Percentiles rank a stretch among this genome's conserved stretches.
Evolutionary conservation across 2,888 invertebrate species (phyloP).

Genomic region (Monoplex corrugatus): DNA sequence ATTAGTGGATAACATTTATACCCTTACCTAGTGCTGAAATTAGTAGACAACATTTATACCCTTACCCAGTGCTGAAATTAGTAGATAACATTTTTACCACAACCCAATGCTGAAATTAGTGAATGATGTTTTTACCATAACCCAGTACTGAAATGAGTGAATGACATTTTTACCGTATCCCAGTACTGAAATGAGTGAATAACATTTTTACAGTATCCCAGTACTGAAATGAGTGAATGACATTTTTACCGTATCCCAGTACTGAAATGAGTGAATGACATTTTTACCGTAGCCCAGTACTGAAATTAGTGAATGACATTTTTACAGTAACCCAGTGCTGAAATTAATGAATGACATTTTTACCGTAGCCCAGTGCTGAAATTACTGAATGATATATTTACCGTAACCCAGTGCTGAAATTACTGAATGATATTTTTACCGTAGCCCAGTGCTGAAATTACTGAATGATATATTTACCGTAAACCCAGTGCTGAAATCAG

Average conservation of each 20-base stretch:
- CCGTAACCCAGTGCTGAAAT: too few species aligned
- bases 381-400: too few species aligned
- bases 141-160: background rate
- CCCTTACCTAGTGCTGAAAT: background rate
- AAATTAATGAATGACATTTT: background rate
- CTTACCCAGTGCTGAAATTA: too few species aligned
- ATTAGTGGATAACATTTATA: background rate
- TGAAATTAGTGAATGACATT: too few species aligned
- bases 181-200: too few species aligned
- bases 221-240: background rate
- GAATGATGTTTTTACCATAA: background rate
- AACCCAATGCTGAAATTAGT: background rate
- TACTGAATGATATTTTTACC: too few species aligned
- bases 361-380: too few species aligned
- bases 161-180: background rate
- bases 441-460: too few species aligned
- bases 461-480: too few species aligned
- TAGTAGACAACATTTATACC: background rate
- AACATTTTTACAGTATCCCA: background rate
- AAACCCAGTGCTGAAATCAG: too few species aligned
- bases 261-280: background rate
- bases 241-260: background rate
- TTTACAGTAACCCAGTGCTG: background rate
- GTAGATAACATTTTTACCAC: too few species aligned
- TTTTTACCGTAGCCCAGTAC: background rate